A percentile compares a stretch with the other conserved stretches of the same genome.
phyloP scores from a whole-genome alignment of 1,140 invertebrate genomes.

The Ceratosolen solmsi region DNA sequence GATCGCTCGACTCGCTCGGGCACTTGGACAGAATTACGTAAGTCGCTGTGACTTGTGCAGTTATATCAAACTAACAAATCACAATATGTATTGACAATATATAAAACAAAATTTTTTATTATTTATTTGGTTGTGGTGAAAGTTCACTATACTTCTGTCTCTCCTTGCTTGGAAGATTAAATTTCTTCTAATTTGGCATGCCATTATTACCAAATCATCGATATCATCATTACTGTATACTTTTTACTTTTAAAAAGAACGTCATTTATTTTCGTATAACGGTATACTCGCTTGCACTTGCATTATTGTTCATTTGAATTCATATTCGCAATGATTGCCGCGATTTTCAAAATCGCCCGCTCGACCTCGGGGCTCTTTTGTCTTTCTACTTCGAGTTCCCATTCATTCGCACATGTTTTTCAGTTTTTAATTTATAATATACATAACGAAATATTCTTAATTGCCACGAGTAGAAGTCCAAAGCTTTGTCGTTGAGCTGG shows the following conservation, averaged over 20 bases:
- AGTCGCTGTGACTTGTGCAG: constrained; percentile 71
- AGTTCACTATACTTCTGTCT: constrained; percentile 70
- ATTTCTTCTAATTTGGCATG: constrained; percentile 74
- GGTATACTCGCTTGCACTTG: constrained; percentile 64
- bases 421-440: not conserved
- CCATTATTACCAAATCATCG: constrained; percentile 69
- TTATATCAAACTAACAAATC: constrained; percentile 74
- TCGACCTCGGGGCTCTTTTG: constrained; percentile 38
- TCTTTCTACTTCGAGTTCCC: constrained; percentile 36
- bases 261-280: constrained; percentile 51
- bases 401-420: not conserved
- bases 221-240: constrained; percentile 70
- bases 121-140: constrained; percentile 71
- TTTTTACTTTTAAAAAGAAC: constrained; percentile 56
- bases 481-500: constrained; percentile 54
- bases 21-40: constrained; percentile 54
- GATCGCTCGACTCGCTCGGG: constrained; percentile 25
- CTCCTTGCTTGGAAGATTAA: constrained; percentile 70
- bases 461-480: constrained; percentile 30
- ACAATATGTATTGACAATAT: constrained; percentile 57
- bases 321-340: constrained; percentile 56
- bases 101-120: constrained; percentile 58
- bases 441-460: not conserved
- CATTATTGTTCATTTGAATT: constrained; percentile 62
- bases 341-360: constrained; percentile 41